Evolutionary conservation across 2,113 vertebrate genomes (phyloP).

Genomic region (Chelonoidis abingdonii): DNA sequence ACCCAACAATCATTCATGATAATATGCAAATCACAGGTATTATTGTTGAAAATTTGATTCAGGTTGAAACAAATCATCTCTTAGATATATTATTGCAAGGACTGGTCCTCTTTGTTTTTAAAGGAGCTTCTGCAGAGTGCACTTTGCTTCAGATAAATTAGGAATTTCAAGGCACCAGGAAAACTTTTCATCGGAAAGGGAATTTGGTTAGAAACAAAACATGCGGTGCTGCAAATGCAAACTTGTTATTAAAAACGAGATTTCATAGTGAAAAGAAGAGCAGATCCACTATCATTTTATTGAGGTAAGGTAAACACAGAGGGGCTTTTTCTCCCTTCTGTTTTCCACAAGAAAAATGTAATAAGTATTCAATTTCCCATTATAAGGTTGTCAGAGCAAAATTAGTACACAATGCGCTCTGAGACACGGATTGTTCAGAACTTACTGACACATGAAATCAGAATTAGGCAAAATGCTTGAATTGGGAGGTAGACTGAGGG

Average conservation of each 20-base stretch:
- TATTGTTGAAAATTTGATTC: not conserved
- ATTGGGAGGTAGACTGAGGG: slow-evolving; percentile 19
- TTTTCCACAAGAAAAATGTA: slow-evolving; percentile 65
- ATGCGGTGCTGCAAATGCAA: not conserved
- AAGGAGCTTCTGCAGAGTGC: not conserved
- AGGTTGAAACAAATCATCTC: not conserved
- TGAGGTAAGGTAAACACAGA: slow-evolving; percentile 26
- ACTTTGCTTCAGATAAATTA: not conserved
- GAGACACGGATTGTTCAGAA: slow-evolving; percentile 62
- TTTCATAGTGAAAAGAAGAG: not conserved
- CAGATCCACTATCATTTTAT: not conserved
- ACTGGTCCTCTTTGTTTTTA: not conserved
- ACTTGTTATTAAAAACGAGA: slow-evolving; percentile 14
- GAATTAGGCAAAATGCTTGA: slow-evolving; percentile 68
- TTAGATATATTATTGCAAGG: not conserved
- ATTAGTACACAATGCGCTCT: slow-evolving; percentile 51
- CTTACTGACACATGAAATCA: slow-evolving; percentile 57
- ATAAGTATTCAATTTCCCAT: slow-evolving; percentile 65
- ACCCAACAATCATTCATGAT: too few relatives aligned
- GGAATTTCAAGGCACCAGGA: not conserved
- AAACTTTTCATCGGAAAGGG: not conserved
- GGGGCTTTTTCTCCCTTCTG: not conserved
- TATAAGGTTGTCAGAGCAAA: slow-evolving; percentile 74
- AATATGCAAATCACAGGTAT: too few relatives aligned
- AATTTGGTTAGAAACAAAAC: not conserved